Evolutionary conservation across 2,888 invertebrate genomes (phyloP).

Genomic region (Troides helena): DNA sequence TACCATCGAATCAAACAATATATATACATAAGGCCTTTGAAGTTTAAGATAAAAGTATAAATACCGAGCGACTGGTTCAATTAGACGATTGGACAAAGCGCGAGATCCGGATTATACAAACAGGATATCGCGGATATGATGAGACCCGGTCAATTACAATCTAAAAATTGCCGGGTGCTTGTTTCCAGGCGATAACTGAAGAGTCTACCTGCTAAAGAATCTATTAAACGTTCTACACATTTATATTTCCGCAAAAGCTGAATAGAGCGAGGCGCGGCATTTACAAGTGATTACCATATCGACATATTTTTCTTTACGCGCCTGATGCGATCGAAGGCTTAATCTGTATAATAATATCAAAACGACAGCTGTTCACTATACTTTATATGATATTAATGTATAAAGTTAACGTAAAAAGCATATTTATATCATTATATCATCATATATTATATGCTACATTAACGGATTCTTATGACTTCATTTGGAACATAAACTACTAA

Average conservation of each 20-base stretch:
- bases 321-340: too few relatives aligned
- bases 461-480: too few relatives aligned
- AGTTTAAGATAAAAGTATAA: constrained; percentile 6
- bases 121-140: constrained; percentile 13
- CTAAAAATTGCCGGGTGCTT: neutral
- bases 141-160: constrained; percentile 23
- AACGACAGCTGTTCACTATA: too few relatives aligned
- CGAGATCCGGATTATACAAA: constrained; percentile 15
- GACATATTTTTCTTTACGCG: too few relatives aligned
- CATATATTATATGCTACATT: too few relatives aligned
- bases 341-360: too few relatives aligned
- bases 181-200: constrained; percentile 9
- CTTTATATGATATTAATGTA: too few relatives aligned
- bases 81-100: constrained; percentile 17
- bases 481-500: too few relatives aligned
- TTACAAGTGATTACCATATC: too few relatives aligned
- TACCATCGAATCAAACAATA: neutral
- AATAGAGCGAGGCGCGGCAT: too few relatives aligned
- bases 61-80: constrained; percentile 20
- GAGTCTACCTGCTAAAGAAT: constrained; percentile 1
- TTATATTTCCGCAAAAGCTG: neutral
- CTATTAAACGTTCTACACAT: constrained; percentile 13
- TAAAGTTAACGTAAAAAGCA: too few relatives aligned
- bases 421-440: too few relatives aligned
- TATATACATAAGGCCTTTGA: neutral